phyloP scores from a whole-genome alignment of 2,888 invertebrate genomes.

The Drosophila neoperkinsi region DNA sequence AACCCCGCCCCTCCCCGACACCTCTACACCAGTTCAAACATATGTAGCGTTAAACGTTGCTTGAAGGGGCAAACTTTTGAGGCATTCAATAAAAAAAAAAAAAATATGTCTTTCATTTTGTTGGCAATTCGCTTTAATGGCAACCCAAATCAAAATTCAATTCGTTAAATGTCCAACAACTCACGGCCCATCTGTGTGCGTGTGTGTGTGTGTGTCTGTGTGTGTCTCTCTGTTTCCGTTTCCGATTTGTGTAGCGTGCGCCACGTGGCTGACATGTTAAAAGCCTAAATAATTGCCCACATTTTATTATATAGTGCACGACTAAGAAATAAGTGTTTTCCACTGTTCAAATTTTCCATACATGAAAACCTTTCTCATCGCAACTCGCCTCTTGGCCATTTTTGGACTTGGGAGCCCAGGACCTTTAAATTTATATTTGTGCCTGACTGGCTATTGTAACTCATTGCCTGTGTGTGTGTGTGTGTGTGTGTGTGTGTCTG shows the following conservation, averaged over 20 bases:
- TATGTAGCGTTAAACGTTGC: constrained; percentile 33
- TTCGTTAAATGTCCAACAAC: constrained; percentile 38
- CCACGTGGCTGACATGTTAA: constrained; percentile 71
- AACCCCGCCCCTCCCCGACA: background rate
- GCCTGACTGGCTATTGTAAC: constrained; percentile 1
- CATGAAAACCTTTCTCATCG: constrained; percentile 13
- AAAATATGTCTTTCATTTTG: constrained; percentile 37
- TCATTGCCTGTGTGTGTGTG: background rate
- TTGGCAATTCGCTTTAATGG: constrained; percentile 43
- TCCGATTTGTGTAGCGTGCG: constrained; percentile 57
- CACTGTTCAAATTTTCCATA: constrained; percentile 4
- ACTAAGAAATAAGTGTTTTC: constrained; percentile 16
- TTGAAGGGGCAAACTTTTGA: constrained; percentile 13
- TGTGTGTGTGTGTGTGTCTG: background rate
- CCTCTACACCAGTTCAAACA: background rate
- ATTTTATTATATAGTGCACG: constrained; percentile 47
- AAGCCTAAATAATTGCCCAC: constrained; percentile 68
- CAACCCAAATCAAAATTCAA: constrained; percentile 67
- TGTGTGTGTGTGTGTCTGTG: constrained; percentile 19
- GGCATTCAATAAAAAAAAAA: constrained; percentile 3
- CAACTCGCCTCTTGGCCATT: constrained; percentile 6
- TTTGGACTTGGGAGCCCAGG: constrained; percentile 1
- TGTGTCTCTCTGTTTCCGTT: constrained; percentile 47
- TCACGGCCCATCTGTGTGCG: constrained; percentile 14
- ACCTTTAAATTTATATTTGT: constrained; percentile 10